Percentiles rank a stretch among this genome's conserved stretches.
phyloP scores from a whole-genome alignment of 1,140 invertebrate genomes.

The Cotesia typhae region DNA sequence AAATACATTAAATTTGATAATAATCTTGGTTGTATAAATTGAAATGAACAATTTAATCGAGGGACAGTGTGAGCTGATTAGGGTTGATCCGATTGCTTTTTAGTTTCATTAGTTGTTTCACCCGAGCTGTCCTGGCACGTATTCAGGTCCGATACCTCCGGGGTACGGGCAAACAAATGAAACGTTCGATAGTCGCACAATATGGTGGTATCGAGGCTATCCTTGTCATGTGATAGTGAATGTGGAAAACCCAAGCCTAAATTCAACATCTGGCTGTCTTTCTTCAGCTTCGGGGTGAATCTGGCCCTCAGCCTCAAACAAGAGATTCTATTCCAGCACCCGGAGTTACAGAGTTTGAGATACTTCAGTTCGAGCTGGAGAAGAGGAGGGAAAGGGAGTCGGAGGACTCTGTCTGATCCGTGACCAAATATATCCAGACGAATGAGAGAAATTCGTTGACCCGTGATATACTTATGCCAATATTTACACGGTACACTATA shows the following conservation, averaged over 20 bases:
- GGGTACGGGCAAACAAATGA: constrained; percentile 57
- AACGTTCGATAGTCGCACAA: constrained; percentile 56
- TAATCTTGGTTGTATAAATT: background rate
- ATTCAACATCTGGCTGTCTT: too few species aligned
- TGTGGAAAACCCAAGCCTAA: background rate
- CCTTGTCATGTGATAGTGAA: constrained; percentile 5
- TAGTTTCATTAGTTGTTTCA: constrained; percentile 56
- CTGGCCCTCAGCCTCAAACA: too few species aligned
- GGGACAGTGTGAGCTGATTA: constrained; percentile 64
- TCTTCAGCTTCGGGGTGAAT: too few species aligned
- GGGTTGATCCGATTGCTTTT: constrained; percentile 64
- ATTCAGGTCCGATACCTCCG: constrained; percentile 49
- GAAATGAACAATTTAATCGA: constrained; percentile 1
- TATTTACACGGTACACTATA: constrained; percentile 22
- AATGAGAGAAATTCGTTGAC: constrained; percentile 26
- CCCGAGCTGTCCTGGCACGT: constrained; percentile 54
- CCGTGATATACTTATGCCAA: constrained; percentile 30
- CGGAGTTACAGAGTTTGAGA: too few species aligned
- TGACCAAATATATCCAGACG: constrained; percentile 19
- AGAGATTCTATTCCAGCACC: too few species aligned
- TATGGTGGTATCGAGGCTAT: constrained; percentile 35
- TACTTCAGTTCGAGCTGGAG: too few species aligned
- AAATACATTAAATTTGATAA: too few species aligned
- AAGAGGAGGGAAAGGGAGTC: too few species aligned
- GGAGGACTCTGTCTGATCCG: background rate